Percentiles rank a stretch among this genome's conserved stretches.
These are phyloP conservation scores for Baronia brevicornis DNA, from an alignment of 2,888 invertebrate species.

Conservation along the genomic window DNA sequence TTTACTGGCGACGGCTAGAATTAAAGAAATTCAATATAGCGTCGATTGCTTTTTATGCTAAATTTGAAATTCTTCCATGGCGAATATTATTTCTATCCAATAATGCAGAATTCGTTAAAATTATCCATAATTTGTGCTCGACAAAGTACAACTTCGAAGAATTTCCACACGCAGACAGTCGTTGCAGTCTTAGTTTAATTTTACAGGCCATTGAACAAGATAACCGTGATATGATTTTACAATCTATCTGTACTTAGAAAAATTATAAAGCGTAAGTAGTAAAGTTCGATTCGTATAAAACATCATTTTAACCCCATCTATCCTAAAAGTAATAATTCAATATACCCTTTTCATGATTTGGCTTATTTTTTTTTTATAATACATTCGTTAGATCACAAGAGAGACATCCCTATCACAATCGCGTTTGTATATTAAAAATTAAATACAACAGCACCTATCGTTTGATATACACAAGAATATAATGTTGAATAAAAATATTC, in stretches of 20 bases:
- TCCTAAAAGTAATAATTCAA: constrained; percentile 67
- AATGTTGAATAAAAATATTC: constrained; percentile 52
- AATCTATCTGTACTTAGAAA: constrained; percentile 65
- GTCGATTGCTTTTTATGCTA: not conserved
- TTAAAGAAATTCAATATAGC: not conserved
- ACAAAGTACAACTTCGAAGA: constrained; percentile 18
- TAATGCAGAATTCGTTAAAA: constrained; percentile 1
- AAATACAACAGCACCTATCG: constrained; percentile 70
- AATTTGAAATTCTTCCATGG: constrained; percentile 5
- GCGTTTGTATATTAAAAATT: constrained; percentile 61
- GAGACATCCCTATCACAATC: constrained; percentile 64
- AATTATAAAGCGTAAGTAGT: constrained; percentile 60
- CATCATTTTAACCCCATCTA: constrained; percentile 60
- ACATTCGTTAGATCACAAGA: constrained; percentile 59
- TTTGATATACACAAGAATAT: constrained; percentile 57
- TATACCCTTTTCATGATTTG: constrained; percentile 73
- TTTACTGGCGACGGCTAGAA: constrained; percentile 11
- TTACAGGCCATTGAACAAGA: constrained; percentile 48
- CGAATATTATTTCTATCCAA: not conserved
- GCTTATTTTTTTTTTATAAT: constrained; percentile 50
- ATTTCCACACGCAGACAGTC: constrained; percentile 25
- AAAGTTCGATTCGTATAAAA: constrained; percentile 69
- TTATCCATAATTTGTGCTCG: constrained; percentile 17
- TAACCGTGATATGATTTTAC: constrained; percentile 62
- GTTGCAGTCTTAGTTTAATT: constrained; percentile 43